Base-by-base conservation (phyloP, 2,797 vertebrate species). In the Amblyopsis hoosieri region DNA sequence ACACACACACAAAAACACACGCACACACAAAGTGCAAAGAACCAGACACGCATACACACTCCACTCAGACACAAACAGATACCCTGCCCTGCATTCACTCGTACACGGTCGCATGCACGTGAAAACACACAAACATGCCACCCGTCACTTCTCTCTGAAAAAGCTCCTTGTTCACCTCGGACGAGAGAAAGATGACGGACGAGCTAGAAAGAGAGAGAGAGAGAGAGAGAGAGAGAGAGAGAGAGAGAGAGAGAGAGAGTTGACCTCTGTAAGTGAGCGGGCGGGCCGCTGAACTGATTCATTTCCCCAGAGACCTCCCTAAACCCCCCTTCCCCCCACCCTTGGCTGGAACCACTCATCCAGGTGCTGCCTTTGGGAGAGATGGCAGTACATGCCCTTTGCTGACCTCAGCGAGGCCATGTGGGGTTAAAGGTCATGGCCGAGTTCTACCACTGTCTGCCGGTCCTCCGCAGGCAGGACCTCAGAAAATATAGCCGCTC, bases 371-470 rank as follows among this genome's bases (percentile, higher is more conserved):
- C 71, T 75, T 79, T 75, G 60, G 33, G 57, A 78, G 64, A 72
- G 72, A 85, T 67, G 71, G 78, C 71, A 81, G 69, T 71, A 66
- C 64, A 67, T 66, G 81, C 85, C 75, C 23, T 37, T 37, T 37
- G 57, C 11, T 83, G 82, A 86, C 88, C 83, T 81, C 47, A 4
- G 66, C 65, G 73, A 85, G 79, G 80, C 66, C 75, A 74, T 52
- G 67, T 57, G 60, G 74, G 85, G 83, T 80, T 60, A 81, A 78
- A 84, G 87, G 87, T 87, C 86, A 62, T 0, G 57, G 64, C 76
- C 63, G 81, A 86, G 67, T 88, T 84, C 87, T 83, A 87, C 87
- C 85, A 84, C 87, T 88, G 78, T 87, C 89, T 90, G 83, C 88
- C 71, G 46, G 0, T 89, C 50, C 82, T 89, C 75, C 85, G 84